Evolutionary conservation across 2,113 vertebrate genomes (phyloP).

Genomic region (Mola mola): DNA sequence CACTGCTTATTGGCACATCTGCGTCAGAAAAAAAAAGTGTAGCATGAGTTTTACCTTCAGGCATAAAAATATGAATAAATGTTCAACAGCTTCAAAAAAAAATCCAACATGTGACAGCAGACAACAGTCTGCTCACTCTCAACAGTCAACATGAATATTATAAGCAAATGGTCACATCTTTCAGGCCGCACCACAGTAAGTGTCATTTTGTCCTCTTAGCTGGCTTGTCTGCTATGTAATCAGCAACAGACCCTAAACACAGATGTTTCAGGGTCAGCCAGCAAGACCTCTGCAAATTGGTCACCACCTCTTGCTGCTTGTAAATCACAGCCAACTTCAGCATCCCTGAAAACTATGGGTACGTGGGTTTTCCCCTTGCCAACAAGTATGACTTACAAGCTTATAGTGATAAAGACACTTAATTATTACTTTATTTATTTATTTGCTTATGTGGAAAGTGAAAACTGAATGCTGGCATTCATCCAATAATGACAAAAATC

Average conservation of each 20-base stretch:
- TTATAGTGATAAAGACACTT: conserved; percentile 35
- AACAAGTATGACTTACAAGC: conserved; percentile 44
- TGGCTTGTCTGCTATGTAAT: conserved; percentile 61
- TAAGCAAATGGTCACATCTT: too few relatives aligned
- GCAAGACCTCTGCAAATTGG: conserved; percentile 69
- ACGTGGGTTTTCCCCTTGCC: conserved; percentile 52
- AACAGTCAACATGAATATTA: too few relatives aligned
- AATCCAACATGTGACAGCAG: too few relatives aligned
- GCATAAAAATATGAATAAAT: too few relatives aligned
- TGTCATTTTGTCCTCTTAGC: conserved; percentile 18
- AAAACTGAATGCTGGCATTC: conserved; percentile 16
- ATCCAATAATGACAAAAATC: not conserved
- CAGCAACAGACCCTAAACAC: conserved; percentile 72
- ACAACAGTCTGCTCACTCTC: too few relatives aligned
- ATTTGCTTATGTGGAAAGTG: not conserved
- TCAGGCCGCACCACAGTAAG: conserved; percentile 3
- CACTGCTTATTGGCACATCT: conserved; percentile 36
- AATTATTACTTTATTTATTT: conserved; percentile 10
- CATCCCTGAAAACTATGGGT: conserved; percentile 34
- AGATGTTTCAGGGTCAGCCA: conserved; percentile 76
- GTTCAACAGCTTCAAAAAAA: too few relatives aligned
- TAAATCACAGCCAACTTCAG: conserved; percentile 73
- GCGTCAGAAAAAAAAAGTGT: conserved; percentile 3
- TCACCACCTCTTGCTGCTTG: conserved; percentile 64
- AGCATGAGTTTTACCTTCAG: not conserved